Evolutionary conservation across 2,888 invertebrate genomes (phyloP), one percentile per base, ranked within the genome.

Genomic region (Eulithis testata): DNA sequence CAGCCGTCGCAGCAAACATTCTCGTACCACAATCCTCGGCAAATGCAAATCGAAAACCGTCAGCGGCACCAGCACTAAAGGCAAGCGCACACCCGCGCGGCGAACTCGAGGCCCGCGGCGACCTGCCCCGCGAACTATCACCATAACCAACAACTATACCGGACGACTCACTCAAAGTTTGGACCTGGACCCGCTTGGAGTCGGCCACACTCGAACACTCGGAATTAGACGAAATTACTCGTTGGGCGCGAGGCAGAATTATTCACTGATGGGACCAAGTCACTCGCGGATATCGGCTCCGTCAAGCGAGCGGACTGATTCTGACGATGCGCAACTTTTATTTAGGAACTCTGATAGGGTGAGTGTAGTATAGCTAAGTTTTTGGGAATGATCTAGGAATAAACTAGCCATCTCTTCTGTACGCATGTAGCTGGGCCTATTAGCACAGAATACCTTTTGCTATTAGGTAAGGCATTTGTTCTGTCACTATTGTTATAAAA

Each of bases 241-340:
- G 12, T 27, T 66, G 36, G 62, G 66, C 5, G 60, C 60, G 8
- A 54, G 51, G 12, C 43, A 31, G 11, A 44, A 44, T 49, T 50
- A 56, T 21, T 40, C 50, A n/a, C 43, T 44, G n/a, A 36, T 54
- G 45, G 54, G 53, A 11, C 12, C 68, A 3, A 59, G 59, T 36
- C 77, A 68, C 78, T 75, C 83, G 72, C 78, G 85, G 60, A 70
- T 80, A 49, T 88, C 90, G 66, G 88, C 93, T 76, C 92, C 85
- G 31, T 89, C 90, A 11, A 88, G 88, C 76, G 91, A 90, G 70
- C 74, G 94, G 63, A 89, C 89, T 0, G 92, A 93, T 80, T 90
- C 91, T 3, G 91, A 92, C 60, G 90, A 90, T 45, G 77, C 86
- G 49, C 85, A 86, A 40, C 79, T 78, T 40, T 66, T 85, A 2